Evolutionary conservation across 2,797 vertebrate genomes (phyloP).

Genomic region (Tamandua tetradactyla): DNA sequence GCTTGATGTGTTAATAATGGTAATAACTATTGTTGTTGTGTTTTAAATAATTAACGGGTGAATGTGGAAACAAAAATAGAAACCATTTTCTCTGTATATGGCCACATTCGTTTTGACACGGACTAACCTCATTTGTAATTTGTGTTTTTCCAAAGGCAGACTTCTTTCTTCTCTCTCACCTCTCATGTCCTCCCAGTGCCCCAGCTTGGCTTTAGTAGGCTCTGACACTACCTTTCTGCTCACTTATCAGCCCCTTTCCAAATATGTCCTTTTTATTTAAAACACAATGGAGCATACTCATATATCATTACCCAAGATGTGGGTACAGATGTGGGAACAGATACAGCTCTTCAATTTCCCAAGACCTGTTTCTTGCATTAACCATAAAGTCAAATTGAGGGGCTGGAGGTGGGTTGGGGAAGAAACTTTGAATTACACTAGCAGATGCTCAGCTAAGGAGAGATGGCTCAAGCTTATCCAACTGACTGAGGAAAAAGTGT

Average conservation of each 20-base stretch:
- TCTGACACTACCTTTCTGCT: neutral
- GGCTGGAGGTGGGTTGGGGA: neutral
- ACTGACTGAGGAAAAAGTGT: neutral
- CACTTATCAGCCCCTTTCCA: neutral
- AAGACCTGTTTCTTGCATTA: neutral
- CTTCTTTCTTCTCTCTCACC: neutral
- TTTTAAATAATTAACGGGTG: neutral
- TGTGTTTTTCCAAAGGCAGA: neutral
- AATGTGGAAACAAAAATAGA: neutral
- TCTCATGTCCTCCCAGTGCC: neutral
- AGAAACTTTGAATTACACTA: neutral
- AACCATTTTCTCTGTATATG: neutral
- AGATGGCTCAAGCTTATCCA: neutral
- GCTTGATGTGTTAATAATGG: neutral
- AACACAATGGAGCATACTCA: neutral
- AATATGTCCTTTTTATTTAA: neutral
- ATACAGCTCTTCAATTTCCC: neutral
- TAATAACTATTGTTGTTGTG: neutral
- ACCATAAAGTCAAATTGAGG: neutral
- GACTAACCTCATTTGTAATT: neutral
- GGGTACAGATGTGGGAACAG: neutral
- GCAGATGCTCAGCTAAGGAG: neutral
- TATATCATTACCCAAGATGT: neutral
- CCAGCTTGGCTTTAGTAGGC: too few relatives aligned
- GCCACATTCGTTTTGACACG: neutral